Evolutionary conservation across 2,888 invertebrate genomes (phyloP), one percentile per base, ranked within the genome.

Genomic region (Cheiracanthium punctorium): DNA sequence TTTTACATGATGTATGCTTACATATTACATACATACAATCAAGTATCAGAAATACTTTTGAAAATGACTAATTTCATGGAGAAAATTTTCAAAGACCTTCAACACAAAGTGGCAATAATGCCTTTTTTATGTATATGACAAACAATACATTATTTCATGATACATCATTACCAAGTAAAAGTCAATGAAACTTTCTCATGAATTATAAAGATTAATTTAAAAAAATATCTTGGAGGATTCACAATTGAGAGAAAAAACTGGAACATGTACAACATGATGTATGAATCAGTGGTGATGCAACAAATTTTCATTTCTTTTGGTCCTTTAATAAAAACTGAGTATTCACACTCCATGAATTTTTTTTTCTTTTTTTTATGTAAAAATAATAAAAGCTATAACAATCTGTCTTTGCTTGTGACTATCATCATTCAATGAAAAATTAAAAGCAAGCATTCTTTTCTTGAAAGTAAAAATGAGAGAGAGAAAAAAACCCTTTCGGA

Each of bases 241-340:
- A 70, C 67, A 70, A 30, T 71, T 70, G 32, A 65, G 28, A 71
- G 69, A 58, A 29, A 43, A 58, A 70, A 70, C 52, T 69, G 77
- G 33, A 79, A 71, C 70, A 79, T 79, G 79, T 79, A 79, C 79
- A 79, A 29, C 71, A 71, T 79, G 79, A 79, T 58, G 71, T 71
- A 71, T 52, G 58, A 79, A 29, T 30, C 37, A n/a, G 32, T 65
- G 43, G 64, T 71, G 70, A 70, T n/a, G 37, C 37, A 71, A 79
- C n/a, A 71, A 28, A 28, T 37, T 58, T 24, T 58, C 58, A 24
- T 58, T 58, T 37, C 30, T 69, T 70, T 79, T 79, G 79, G 79
- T 79, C 79, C 71, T 71, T 70, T 69, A 69, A 33, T 69, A n/a
- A 5, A 37, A 69, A 69, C 37, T 69, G 69, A 69, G 69, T 29